Evolutionary conservation across 1,140 invertebrate species (phyloP).

Genomic region (Medauroidea extradentata): DNA sequence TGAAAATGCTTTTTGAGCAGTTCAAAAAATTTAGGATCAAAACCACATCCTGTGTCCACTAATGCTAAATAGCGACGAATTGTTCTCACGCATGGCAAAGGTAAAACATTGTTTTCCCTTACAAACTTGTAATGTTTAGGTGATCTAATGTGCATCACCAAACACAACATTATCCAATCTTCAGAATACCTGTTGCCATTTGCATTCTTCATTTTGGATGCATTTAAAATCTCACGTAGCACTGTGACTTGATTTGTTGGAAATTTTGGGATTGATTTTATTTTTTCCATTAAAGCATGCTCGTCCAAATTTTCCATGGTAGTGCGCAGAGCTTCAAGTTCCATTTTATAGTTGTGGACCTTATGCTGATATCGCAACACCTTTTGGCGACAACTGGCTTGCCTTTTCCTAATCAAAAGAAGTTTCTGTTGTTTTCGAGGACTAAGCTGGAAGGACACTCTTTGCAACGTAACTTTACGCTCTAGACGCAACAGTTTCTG

Average conservation of each 20-base stretch:
- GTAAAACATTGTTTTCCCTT: slow-evolving; percentile 20
- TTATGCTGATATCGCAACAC: no score
- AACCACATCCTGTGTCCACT: slow-evolving; percentile 16
- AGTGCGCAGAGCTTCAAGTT: no score
- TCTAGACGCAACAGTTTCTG: no score
- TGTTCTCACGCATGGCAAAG: slow-evolving; percentile 21
- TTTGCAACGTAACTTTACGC: no score
- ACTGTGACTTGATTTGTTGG: slow-evolving; percentile 6
- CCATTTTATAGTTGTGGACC: no score
- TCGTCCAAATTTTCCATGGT: no score
- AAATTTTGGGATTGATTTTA: neutral
- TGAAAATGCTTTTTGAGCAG: slow-evolving; percentile 13
- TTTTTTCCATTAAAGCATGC: no score
- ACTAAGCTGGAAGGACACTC: no score
- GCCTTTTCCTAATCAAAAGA: no score
- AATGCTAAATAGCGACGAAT: slow-evolving; percentile 20
- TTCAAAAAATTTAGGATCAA: slow-evolving; percentile 10
- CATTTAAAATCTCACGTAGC: slow-evolving; percentile 12
- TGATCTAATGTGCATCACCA: slow-evolving; percentile 24
- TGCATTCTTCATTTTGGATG: slow-evolving; percentile 11
- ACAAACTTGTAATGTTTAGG: slow-evolving; percentile 18
- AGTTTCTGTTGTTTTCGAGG: no score
- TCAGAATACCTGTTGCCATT: slow-evolving; percentile 20
- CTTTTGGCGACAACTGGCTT: no score
- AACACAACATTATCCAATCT: slow-evolving; percentile 23